These are phyloP conservation scores for Oryzias melastigma DNA, from an alignment of 2,113 vertebrate genomes.

Conservation along the genomic window DNA sequence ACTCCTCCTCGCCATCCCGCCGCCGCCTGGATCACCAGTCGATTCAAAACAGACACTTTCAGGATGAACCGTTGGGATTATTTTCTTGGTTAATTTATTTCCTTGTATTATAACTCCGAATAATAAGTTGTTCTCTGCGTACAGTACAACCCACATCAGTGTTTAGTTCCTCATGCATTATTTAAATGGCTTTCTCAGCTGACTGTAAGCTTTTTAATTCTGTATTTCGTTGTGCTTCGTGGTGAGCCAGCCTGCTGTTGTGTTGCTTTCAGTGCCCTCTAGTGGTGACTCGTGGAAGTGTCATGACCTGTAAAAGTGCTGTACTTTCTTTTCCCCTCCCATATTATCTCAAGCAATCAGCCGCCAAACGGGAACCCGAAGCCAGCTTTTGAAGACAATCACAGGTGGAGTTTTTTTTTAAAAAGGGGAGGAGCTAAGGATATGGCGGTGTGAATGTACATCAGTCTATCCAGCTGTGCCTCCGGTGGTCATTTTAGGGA, in stretches of 20 bases:
- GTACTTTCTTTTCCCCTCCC: constrained; percentile 44
- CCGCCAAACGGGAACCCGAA: constrained; percentile 18
- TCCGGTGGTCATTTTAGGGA: constrained; percentile 66
- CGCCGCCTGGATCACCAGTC: constrained; percentile 41
- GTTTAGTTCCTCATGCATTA: constrained; percentile 72
- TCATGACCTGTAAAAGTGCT: constrained; percentile 67
- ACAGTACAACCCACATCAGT: constrained; percentile 72
- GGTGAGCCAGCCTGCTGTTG: constrained; percentile 75
- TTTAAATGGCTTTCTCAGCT: constrained; percentile 69
- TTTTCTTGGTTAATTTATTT: constrained; percentile 75
- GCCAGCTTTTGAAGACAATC: constrained; percentile 62
- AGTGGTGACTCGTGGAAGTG: constrained; percentile 76
- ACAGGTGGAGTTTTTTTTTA: constrained; percentile 26
- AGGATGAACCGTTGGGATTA: constrained; percentile 11
- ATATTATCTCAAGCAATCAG: constrained; percentile 33
- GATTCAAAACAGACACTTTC: constrained; percentile 41
- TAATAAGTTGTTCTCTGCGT: constrained; percentile 74
- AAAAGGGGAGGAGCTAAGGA: neutral
- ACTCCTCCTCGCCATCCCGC: constrained; percentile 29
- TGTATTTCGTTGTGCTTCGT: constrained; percentile 72
- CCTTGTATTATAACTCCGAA: constrained; percentile 77
- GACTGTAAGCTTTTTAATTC: constrained; percentile 67
- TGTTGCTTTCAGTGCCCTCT: constrained; percentile 81
- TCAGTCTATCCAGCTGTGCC: constrained; percentile 60
- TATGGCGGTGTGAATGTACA: constrained; percentile 36